Conservation (phyloP, 2,888 invertebrate species). For the Sthenelais limicola region DNA sequence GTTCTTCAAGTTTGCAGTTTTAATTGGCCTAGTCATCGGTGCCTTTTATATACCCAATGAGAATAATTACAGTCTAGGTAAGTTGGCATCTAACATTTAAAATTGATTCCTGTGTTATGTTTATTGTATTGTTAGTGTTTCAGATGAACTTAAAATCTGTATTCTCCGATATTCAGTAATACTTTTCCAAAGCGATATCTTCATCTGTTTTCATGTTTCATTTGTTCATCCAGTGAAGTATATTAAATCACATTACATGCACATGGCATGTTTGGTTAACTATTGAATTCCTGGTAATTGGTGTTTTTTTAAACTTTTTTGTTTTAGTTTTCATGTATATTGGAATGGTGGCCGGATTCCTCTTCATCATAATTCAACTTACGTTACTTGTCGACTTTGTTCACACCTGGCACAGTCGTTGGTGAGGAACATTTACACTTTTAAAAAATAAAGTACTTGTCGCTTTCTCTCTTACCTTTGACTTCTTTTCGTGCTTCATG, state of each 20-base stretch:
- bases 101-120: not conserved
- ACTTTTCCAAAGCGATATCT: not conserved
- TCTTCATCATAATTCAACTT: slow-evolving; percentile 73
- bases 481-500: no score
- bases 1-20: slow-evolving; percentile 68
- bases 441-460: not conserved
- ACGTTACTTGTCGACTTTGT: slow-evolving; percentile 73
- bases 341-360: slow-evolving; percentile 72
- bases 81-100: slow-evolving; percentile 47
- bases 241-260: not conserved
- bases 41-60: slow-evolving; percentile 70
- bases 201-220: not conserved
- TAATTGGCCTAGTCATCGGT: slow-evolving; percentile 69
- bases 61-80: slow-evolving; percentile 67
- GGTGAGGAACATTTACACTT: slow-evolving; percentile 58
- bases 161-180: not conserved
- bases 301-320: not conserved
- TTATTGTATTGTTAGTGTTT: not conserved
- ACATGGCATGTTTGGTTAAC: not conserved
- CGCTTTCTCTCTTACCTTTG: no score
- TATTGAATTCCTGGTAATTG: not conserved
- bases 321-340: slow-evolving; percentile 73
- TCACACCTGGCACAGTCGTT: slow-evolving; percentile 73
- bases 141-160: not conserved
- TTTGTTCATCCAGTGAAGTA: not conserved